Percentiles rank a stretch among this genome's conserved stretches.
Evolutionary conservation across 2,888 invertebrate genomes (phyloP).

Genomic region (Melanostoma scalare): DNA sequence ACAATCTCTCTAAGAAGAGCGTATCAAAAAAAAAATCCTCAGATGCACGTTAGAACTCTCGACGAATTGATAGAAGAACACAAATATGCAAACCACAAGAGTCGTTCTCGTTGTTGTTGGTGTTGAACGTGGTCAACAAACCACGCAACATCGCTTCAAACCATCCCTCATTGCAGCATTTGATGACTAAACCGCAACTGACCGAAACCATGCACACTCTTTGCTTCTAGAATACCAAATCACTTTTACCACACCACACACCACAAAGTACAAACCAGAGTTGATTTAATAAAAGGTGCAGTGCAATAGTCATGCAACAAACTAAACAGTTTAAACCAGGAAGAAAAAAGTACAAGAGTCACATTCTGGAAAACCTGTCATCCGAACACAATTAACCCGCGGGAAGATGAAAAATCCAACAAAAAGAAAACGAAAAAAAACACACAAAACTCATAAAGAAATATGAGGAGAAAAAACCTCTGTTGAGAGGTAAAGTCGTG

Average conservation of each 20-base stretch:
- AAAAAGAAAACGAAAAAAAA: conserved; percentile 3
- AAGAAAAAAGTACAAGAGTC: conserved; percentile 54
- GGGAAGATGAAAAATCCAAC: conserved; percentile 16
- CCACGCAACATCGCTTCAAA: conserved; percentile 30
- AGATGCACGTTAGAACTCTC: conserved; percentile 21
- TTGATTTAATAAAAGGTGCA: conserved; percentile 52
- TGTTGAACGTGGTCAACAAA: conserved; percentile 29
- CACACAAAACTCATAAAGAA: background rate
- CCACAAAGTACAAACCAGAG: background rate
- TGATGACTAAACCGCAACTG: conserved; percentile 44
- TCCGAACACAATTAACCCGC: conserved; percentile 17
- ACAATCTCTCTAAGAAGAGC: conserved; percentile 21
- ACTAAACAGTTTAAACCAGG: conserved; percentile 54
- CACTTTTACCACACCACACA: conserved; percentile 57
- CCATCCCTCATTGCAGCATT: conserved; percentile 31
- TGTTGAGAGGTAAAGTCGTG: conserved; percentile 62
- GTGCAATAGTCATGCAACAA: conserved; percentile 37
- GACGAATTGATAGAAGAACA: background rate
- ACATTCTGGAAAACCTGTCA: conserved; percentile 53
- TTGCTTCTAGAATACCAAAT: conserved; percentile 64
- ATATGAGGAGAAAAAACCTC: conserved; percentile 22
- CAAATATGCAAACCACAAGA: conserved; percentile 41
- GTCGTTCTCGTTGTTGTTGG: background rate
- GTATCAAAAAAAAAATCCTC: background rate
- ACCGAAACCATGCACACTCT: conserved; percentile 35